phyloP scores from a whole-genome alignment of 2,888 invertebrate species.

The Zelleria hepariella region DNA sequence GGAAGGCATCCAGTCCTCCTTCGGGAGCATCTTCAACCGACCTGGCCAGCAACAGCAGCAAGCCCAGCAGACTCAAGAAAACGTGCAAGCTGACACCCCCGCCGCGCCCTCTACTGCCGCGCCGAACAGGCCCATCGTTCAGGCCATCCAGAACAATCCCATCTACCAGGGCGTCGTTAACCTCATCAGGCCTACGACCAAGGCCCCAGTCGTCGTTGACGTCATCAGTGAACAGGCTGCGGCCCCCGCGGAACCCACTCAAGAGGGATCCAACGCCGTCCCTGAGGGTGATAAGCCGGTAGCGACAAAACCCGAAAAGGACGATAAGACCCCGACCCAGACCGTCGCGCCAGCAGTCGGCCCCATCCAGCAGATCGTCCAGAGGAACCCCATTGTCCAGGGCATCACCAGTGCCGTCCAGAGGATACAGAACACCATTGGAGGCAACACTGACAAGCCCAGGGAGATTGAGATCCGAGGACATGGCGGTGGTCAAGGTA shows the following conservation, averaged over 20 bases:
- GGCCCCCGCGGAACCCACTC: constrained; percentile 1
- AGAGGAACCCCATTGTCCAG: constrained; percentile 34
- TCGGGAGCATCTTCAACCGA: constrained; percentile 20
- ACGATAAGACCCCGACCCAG: neutral
- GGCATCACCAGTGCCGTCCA: constrained; percentile 35
- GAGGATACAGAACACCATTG: constrained; percentile 28
- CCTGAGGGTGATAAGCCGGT: constrained; percentile 11
- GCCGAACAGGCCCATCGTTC: constrained; percentile 26
- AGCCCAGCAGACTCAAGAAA: neutral
- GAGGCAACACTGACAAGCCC: constrained; percentile 31
- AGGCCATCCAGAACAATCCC: constrained; percentile 27
- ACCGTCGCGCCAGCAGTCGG: constrained; percentile 12
- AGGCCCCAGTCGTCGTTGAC: neutral
- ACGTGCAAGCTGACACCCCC: constrained; percentile 8
- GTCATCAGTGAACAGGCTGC: neutral
- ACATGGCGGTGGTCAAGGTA: neutral
- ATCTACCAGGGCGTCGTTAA: constrained; percentile 13
- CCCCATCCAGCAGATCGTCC: constrained; percentile 35
- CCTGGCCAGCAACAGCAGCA: constrained; percentile 8
- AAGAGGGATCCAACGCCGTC: constrained; percentile 17
- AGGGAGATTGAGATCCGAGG: constrained; percentile 20
- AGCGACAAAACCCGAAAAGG: constrained; percentile 8
- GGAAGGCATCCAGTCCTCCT: constrained; percentile 20
- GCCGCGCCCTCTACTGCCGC: constrained; percentile 12
- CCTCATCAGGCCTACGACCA: constrained; percentile 11